Evolutionary conservation across 2,113 vertebrate genomes (phyloP), one percentile per base, ranked within the genome.

Genomic region (Rhinolophus sinicus): DNA sequence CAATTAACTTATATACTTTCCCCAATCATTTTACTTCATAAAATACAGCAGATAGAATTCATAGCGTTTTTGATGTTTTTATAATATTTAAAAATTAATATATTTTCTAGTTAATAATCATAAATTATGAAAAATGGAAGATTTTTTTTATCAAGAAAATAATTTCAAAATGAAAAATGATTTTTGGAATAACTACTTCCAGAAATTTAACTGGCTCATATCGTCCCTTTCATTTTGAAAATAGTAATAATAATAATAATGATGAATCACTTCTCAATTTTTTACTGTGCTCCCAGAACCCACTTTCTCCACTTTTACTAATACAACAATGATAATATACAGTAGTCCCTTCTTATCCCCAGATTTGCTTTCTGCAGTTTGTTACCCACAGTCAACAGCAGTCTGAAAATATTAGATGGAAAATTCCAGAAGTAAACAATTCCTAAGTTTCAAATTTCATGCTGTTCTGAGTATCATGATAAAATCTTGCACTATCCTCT

Each of bases 101-200:
- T 77, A 64, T 56, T 85, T 89, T 67, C 2, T 90, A 73, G 33
- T 62, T 87, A 84, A 81, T 44, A 80, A 12, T 91, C 10, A 93
- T 16, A 81, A 67, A 44, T 88, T 89, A 54, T 78, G 8, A 78
- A 85, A 96, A 88, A 64, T 85, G 7, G 69, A 90, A 77, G 11
- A 1, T n/a, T 40, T 44, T 72, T 82, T 38, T 54, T 40, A 75
- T 21, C 11, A 90, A 89, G 19, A 47, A 50, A 76, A 38, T 75
- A 76, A 19, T 93, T 92, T 93, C 56, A 95, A 94, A 92, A 78
- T 75, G 12, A 88, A 73, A 50, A 97, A 22, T 75, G 6, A 75
- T 82, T 76, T 91, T 97, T 83, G 22, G 9, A 84, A 85, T 75
- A 85, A 67, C 40, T 44, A 13, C 44, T 94, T 77, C 21, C 22